Evolutionary conservation across 1,140 invertebrate genomes (phyloP).

Genomic region (Babylonia areolata): DNA sequence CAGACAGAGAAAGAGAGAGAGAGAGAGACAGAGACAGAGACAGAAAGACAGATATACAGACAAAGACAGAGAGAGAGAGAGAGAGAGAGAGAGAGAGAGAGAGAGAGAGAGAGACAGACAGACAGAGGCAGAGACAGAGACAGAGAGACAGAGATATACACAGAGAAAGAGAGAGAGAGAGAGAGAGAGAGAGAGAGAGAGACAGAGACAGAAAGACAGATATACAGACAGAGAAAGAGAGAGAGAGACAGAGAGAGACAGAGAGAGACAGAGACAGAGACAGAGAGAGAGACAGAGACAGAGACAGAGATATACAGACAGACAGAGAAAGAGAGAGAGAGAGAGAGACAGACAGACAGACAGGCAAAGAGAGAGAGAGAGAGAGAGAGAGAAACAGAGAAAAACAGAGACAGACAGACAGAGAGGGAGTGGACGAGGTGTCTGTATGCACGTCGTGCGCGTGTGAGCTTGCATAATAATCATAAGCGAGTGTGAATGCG

Average conservation of each 20-base stretch:
- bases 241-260: neutral
- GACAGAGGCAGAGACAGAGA: neutral
- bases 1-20: too few species aligned
- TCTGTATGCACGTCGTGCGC: too few species aligned
- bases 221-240: neutral
- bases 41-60: neutral
- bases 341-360: neutral
- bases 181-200: neutral
- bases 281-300: neutral
- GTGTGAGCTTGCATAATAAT: too few species aligned
- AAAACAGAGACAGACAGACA: neutral
- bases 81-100: neutral
- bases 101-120: slow-evolving; percentile 6
- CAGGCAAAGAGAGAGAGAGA: neutral
- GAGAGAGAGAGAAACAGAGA: neutral
- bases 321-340: neutral
- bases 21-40: neutral
- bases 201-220: neutral
- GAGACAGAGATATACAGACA: neutral
- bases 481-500: too few species aligned
- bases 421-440: neutral
- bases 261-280: neutral
- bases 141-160: neutral
- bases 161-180: neutral
- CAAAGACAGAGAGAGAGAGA: neutral